Conservation (phyloP, 2,797 vertebrate species). For the Peromyscus attwateri region DNA sequence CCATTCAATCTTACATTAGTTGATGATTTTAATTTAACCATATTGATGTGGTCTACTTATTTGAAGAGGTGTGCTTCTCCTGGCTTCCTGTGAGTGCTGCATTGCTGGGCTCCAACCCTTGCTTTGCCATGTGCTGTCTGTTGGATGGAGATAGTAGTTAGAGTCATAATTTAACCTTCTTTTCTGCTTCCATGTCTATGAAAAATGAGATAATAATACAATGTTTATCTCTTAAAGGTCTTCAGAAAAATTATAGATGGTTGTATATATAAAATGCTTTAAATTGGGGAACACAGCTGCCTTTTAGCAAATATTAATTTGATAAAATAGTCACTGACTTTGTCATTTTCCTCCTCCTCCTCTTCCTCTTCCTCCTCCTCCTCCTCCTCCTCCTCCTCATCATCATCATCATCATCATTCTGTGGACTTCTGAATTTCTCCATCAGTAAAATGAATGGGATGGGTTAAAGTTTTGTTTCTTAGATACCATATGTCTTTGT, state of each 20-base stretch:
- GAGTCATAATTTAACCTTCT: background rate
- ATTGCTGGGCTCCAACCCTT: background rate
- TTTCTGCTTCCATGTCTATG: background rate
- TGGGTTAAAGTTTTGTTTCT: constrained; percentile 19
- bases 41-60: background rate
- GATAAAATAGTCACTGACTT: background rate
- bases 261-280: background rate
- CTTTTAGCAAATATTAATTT: constrained; percentile 43
- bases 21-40: background rate
- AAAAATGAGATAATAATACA: background rate
- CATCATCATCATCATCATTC: background rate
- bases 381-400: no score
- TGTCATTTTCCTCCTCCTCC: background rate
- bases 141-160: background rate
- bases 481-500: background rate
- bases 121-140: background rate
- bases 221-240: background rate
- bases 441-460: background rate
- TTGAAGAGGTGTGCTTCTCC: background rate
- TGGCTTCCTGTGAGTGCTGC: background rate
- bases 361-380: no score
- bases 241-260: background rate
- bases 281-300: background rate
- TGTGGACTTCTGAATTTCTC: background rate
- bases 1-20: background rate